Conservation (phyloP, 2,113 vertebrate species). For the Triplophysa tibetana region DNA sequence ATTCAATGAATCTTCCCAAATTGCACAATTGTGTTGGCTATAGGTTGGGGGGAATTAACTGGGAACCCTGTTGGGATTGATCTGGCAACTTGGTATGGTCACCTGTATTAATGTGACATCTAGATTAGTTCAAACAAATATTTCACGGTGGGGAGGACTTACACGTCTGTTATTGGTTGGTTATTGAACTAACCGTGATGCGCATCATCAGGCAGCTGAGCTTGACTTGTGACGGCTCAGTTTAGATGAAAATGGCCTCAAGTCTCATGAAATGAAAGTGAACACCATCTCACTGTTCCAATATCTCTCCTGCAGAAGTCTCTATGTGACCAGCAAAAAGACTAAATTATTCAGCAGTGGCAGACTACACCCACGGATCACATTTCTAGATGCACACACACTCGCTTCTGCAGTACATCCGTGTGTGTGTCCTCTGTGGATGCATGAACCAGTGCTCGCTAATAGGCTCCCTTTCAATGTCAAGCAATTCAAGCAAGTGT, state of each 20-base stretch:
- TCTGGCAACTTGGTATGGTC: background rate
- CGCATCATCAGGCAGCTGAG: background rate
- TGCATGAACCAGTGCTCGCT: constrained; percentile 1
- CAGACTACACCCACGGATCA: constrained; percentile 51
- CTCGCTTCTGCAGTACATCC: constrained; percentile 21
- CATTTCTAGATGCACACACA: constrained; percentile 44
- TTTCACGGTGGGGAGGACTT: background rate
- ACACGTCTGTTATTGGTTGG: background rate
- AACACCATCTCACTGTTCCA: constrained; percentile 10
- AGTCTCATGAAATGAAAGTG: background rate
- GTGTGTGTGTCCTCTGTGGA: constrained; percentile 18
- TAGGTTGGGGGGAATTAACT: too few species aligned
- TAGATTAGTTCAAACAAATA: background rate
- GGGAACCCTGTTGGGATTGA: background rate
- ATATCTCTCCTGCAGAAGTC: constrained; percentile 34
- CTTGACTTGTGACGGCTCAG: background rate
- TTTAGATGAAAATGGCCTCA: background rate
- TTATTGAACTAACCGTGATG: background rate
- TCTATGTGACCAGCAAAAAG: constrained; percentile 35
- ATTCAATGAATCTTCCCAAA: background rate
- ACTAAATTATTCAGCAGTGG: constrained; percentile 54
- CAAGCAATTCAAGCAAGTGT: constrained; percentile 13
- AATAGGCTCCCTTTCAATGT: constrained; percentile 23
- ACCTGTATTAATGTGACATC: background rate
- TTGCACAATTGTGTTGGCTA: background rate